These are phyloP conservation scores for Numida meleagris DNA, from an alignment of 2,113 vertebrate species.

Conservation along the genomic window DNA sequence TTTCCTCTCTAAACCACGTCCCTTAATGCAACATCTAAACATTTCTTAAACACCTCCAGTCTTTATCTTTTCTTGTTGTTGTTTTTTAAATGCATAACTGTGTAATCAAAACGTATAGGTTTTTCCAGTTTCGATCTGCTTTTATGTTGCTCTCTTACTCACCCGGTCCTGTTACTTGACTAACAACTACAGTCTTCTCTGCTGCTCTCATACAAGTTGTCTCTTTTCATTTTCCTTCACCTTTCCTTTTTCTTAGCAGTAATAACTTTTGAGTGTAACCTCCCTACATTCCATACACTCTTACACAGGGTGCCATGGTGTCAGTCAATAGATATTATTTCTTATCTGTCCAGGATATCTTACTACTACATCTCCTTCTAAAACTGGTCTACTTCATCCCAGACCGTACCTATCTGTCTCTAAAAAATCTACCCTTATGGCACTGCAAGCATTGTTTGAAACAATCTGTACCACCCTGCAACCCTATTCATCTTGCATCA, in stretches of 20 bases:
- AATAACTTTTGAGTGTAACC: background rate
- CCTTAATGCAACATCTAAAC: too few relatives aligned
- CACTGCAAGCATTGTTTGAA: background rate
- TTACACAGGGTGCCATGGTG: background rate
- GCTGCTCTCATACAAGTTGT: background rate
- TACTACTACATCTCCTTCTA: background rate
- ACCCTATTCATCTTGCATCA: background rate
- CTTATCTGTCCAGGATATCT: background rate
- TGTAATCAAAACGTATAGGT: background rate
- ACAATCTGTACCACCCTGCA: background rate
- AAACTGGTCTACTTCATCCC: accelerated
- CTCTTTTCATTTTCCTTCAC: background rate
- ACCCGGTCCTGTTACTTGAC: background rate
- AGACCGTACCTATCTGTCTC: background rate
- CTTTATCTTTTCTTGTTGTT: background rate
- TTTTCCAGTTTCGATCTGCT: background rate
- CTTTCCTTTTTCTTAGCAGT: accelerated
- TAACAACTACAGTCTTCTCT: background rate
- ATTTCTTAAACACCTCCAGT: too few relatives aligned
- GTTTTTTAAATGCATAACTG: background rate
- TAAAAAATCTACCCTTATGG: background rate
- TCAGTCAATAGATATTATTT: background rate
- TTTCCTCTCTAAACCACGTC: too few relatives aligned
- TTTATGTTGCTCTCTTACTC: background rate
- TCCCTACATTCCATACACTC: background rate